Conservation (phyloP, 2,797 vertebrate species). For the Alectoris magna region DNA sequence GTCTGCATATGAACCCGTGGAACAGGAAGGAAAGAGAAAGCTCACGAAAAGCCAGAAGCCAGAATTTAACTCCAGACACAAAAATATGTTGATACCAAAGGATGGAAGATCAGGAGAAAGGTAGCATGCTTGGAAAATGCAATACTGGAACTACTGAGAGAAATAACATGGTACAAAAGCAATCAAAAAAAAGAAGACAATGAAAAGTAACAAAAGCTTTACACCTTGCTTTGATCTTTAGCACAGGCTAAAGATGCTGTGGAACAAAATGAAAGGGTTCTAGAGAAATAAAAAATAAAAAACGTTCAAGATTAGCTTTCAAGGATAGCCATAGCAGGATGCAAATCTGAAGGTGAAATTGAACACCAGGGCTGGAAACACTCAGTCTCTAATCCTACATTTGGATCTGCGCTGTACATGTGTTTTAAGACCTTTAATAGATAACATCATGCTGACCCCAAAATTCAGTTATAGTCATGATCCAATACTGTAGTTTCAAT, state of each 20-base stretch:
- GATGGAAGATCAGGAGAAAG: background rate
- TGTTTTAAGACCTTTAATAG: background rate
- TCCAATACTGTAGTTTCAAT: background rate
- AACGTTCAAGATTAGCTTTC: slow-evolving; percentile 27
- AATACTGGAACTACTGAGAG: background rate
- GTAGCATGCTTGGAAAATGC: slow-evolving; percentile 3
- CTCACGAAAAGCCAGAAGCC: background rate
- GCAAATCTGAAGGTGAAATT: slow-evolving; percentile 23
- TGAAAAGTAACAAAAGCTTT: slow-evolving; percentile 66
- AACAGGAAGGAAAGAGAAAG: background rate
- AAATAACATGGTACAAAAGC: slow-evolving; percentile 1
- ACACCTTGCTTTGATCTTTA: slow-evolving; percentile 67
- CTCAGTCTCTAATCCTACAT: background rate
- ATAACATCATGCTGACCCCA: background rate
- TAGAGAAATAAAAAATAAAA: background rate
- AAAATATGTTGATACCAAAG: background rate
- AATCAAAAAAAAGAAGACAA: slow-evolving; percentile 55
- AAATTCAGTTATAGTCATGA: background rate
- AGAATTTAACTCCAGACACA: background rate
- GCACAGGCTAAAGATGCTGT: slow-evolving; percentile 15
- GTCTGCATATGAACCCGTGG: background rate
- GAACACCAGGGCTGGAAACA: background rate
- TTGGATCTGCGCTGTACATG: background rate
- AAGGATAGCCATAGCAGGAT: slow-evolving; percentile 7
- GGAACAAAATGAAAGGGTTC: slow-evolving; percentile 64